Base-by-base conservation (phyloP, 2,888 invertebrate genomes). In the Autographa gamma region DNA sequence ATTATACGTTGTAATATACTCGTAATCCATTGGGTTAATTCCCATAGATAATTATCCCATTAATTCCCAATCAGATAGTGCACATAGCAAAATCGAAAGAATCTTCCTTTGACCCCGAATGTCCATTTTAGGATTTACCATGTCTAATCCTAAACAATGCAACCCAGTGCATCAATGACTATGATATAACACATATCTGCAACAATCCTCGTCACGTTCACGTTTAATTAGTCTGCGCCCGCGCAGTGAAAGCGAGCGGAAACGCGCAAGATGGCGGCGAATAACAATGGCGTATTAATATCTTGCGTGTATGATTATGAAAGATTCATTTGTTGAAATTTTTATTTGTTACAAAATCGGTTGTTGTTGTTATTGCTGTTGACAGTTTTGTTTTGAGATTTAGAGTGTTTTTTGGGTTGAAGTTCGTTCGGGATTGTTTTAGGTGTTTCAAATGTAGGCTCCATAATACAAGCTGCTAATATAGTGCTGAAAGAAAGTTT, bases 221-320 rank as follows among this genome's bases (percentile, higher is more conserved):
- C 72, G 80, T 80, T 80, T 86, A 87, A 87, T 87, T 86, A 82
- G 76, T 69, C 71, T 77, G 75, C 63, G 85, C 86, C 83, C 83
- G 91, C 82, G 86, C 87, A 87, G 92, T 87, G 92, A 92, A 92
- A 92, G 92, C 90, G 87, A 85, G 79, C 90, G 90, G 89, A 91
- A 90, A 89, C 85, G 62, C 65, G 60, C 83, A 85, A 86, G 76
- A 84, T 82, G 84, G 85, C 81, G 74, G 41, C 56, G 82, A 83
- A 87, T 83, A 83, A 85, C 84, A 85, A 83, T 85, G 74, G 81
- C 69, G 74, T 81, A 85, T 85, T 83, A 86, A 82, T 79, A 79
- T 81, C 80, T 79, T 80, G 77, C 73, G 71, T 60, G 76, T 72
- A 71, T 75, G 69, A 85, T 85, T 81, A 84, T 79, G 79, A 85